Percentiles rank a stretch among this genome's conserved stretches.
These are phyloP conservation scores for Neocrepidodera transversa DNA, from an alignment of 2,888 invertebrate genomes.

Conservation along the genomic window DNA sequence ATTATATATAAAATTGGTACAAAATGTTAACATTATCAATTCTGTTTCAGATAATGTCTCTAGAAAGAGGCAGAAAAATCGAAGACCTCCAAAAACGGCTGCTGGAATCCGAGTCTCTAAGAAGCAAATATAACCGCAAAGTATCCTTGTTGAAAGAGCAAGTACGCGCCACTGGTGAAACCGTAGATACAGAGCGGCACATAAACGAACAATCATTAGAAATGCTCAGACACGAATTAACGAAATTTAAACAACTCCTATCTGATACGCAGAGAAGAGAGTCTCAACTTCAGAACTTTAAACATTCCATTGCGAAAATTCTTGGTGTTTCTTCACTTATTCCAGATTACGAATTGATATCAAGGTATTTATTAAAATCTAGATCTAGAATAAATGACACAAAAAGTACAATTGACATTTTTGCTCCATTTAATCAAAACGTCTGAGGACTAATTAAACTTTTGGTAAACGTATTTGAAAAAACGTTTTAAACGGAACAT, in stretches of 20 bases:
- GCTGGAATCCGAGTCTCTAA: conserved; percentile 80
- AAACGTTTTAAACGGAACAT: too few relatives aligned
- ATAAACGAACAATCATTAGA: conserved; percentile 74
- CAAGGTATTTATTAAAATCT: conserved; percentile 34
- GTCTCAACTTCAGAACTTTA: conserved; percentile 79
- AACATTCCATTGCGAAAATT: conserved; percentile 65
- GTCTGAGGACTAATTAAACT: too few relatives aligned
- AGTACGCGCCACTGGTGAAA: conserved; percentile 70
- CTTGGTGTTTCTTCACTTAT: conserved; percentile 64
- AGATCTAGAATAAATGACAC: too few relatives aligned
- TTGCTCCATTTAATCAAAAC: too few relatives aligned
- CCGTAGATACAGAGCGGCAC: conserved; percentile 74
- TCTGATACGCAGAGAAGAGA: conserved; percentile 79
- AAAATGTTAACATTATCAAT: too few relatives aligned
- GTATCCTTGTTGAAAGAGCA: conserved; percentile 77
- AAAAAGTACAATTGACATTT: too few relatives aligned
- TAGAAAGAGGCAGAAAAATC: conserved; percentile 83
- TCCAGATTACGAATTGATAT: conserved; percentile 67
- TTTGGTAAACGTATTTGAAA: too few relatives aligned
- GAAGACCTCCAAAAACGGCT: conserved; percentile 83
- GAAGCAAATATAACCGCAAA: conserved; percentile 77
- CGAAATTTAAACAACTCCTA: conserved; percentile 75
- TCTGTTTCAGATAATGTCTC: conserved; percentile 73
- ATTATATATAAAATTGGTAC: too few relatives aligned
- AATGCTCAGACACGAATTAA: conserved; percentile 77